Base-by-base conservation (phyloP, 2,888 invertebrate species). In the Trissolcus brochymenae region DNA sequence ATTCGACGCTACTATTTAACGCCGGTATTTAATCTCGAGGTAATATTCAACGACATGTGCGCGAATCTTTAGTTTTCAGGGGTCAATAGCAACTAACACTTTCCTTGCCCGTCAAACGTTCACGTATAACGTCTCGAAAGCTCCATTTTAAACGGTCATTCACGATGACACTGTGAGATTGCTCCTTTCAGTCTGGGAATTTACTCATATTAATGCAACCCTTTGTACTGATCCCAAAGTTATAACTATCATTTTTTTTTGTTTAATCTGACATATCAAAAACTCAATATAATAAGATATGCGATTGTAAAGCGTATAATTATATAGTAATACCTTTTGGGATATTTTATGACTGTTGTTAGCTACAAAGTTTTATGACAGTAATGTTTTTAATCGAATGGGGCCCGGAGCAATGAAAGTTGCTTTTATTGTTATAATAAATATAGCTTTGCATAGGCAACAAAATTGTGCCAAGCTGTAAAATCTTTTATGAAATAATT, bases 11-110 rank as follows among this genome's bases (percentile, higher is more conserved):
- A 57, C 55, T 66, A 59, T 78, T 55, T n/a, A n/a, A n/a, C 70
- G 74, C 49, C 65, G 78, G 67, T 62, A 62, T 71, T 72, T 78
- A 78, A 78, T 78, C 78, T 72, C 54, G 60, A 13, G 17, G 68
- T 59, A 43, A 78, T 56, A 78, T 78, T 75, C 78, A 66, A 62
- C 72, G 55, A 68, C 78, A 78, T 78, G 78, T 61, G 49, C 75
- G 60, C 40, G 55, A 64, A 67, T 67, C 67, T 50, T 78, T 60
- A 71, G 71, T 68, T 71, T 65, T 54, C 64, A 51, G 55, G 68
- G 78, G 75, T 75, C 75, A 78, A 78, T 75, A 75, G 72, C 78
- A 65, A 49, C 49, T 16, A 67, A 56, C 49, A 57, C 54, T 78
- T 71, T 41, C 19, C 59, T 59, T 57, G 51, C 40, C 64, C 53